Base-by-base conservation (phyloP, 2,888 invertebrate species). In the Sphaerophoria rueppellii region DNA sequence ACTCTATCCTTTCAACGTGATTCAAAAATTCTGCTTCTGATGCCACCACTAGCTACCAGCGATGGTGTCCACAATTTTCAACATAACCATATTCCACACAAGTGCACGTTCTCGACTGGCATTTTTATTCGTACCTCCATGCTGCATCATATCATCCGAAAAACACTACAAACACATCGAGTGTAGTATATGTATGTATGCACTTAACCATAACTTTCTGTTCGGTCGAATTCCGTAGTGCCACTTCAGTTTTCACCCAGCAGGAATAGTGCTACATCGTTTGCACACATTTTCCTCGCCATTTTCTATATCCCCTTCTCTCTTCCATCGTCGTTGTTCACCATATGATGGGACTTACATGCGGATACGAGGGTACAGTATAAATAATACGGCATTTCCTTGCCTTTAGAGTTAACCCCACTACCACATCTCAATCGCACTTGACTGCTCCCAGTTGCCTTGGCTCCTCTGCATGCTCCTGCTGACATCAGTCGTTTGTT, bases 371-470 rank as follows among this genome's bases (percentile, higher is more conserved):
- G 76, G 76, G 69, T 77, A 78, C 70, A 77, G 74, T 74, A 86
- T 86, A 86, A 82, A 86, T 86, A 82, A 86, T 86, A 86, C 86
- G 86, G 82, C 86, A 86, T 86, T 86, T 86, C 86, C 86, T 86
- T 82, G 86, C 86, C 86, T 80, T 80, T 74, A 78, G 70, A 74
- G 78, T 82, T 82, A 70, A 67, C 57, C 67, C 67, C 74, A 65
- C 78, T 74, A 67, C 57, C 67, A 57, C 74, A 65, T 43, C 74
- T 48, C 76, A 34, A 77, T 77, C 61, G 24, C 75, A 77, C 76
- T 85, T 81, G 81, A 74, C 72, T 81, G 73, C 72, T 77, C 58
- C 70, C 69, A 70, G 60, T 70, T 77, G 70, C 60, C 61, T 55
- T 72, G 71, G 37, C 48, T 69, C 73, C 43, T 43, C 43, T 43